Evolutionary conservation across 2,113 vertebrate species (phyloP), one percentile per base, ranked within the genome.

Genomic region (Hucho hucho): DNA sequence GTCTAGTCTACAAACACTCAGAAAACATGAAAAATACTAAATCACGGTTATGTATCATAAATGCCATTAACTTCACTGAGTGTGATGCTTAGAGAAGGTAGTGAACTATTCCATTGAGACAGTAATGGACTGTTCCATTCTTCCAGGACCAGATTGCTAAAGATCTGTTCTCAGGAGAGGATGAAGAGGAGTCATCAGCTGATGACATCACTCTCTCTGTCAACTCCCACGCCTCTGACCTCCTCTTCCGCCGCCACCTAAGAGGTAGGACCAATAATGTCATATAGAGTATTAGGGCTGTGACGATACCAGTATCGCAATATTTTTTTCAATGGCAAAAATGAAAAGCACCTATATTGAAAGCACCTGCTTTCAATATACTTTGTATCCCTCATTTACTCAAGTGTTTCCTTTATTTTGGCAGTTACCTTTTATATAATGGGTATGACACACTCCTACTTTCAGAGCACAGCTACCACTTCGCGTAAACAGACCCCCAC

Each of bases 131-230:
- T 24, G 58, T 46, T 13, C 11, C 4, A 4, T 11, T 72, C n/a
- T 43, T 72, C 7, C 73, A 96, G 96, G 94, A 95, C 83, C 95
- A 96, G 87, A 96, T 96, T 82, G 92, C 94, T 16, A 95, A 96
- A 87, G 95, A 95, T 79, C 90, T 96, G 82, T 95, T 96, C 89
- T 94, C 95, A 63, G 95, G 93, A 85, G 94, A 94, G 86, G 93
- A 94, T 83, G 94, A 95, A 77, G 94, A 95, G 80, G 95, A 96
- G 79, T 94, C 95, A 1, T 95, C 93, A 1, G 92, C 94, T 0
- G 95, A 95, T 0, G 95, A 96, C 77, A 93, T 96, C 88, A 95
- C 93, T 43, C 94, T 94, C 0, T 96, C 95, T 0, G 94, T 97
- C 87, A 96, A 94, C 1, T 95, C 95, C 71, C 95, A 95, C 0